These are phyloP conservation scores for pig (Sus scrofa) DNA, from an alignment of 2,113 vertebrate genomes.

Conservation along the genomic window DNA sequence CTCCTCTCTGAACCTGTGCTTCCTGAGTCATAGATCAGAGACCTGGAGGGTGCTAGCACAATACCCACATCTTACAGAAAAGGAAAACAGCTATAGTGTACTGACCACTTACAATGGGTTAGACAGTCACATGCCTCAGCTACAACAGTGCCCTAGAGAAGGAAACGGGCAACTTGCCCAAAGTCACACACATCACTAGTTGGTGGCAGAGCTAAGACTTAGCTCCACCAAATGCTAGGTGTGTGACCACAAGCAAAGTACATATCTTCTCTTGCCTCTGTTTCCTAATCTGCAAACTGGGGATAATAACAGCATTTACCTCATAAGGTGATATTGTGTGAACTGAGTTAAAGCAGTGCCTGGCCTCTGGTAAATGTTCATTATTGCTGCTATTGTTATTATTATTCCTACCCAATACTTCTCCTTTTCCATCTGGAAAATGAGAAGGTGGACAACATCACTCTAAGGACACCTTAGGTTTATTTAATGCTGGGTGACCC, in stretches of 20 bases:
- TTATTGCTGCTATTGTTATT: not conserved
- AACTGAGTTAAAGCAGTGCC: not conserved
- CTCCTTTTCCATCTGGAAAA: not conserved
- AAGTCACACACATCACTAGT: not conserved
- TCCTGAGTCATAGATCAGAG: conserved; percentile 24
- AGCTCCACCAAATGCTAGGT: not conserved
- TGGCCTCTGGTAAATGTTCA: not conserved
- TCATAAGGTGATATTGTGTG: not conserved
- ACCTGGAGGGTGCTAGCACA: not conserved
- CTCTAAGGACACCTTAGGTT: not conserved
- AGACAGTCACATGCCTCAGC: not conserved
- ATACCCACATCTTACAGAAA: not conserved
- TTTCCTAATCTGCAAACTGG: conserved; percentile 23
- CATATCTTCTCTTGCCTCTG: not conserved
- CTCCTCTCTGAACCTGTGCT: not conserved
- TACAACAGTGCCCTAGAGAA: not conserved
- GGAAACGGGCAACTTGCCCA: not conserved
- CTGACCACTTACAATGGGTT: not conserved
- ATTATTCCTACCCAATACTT: not conserved
- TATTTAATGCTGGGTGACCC: not conserved
- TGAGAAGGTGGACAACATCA: not conserved
- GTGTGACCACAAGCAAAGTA: not conserved
- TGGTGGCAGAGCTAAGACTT: not conserved
- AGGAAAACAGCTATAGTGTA: not conserved
- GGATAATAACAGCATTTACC: not conserved